Conservation (phyloP, 2,113 vertebrate species). For the Solea solea region DNA sequence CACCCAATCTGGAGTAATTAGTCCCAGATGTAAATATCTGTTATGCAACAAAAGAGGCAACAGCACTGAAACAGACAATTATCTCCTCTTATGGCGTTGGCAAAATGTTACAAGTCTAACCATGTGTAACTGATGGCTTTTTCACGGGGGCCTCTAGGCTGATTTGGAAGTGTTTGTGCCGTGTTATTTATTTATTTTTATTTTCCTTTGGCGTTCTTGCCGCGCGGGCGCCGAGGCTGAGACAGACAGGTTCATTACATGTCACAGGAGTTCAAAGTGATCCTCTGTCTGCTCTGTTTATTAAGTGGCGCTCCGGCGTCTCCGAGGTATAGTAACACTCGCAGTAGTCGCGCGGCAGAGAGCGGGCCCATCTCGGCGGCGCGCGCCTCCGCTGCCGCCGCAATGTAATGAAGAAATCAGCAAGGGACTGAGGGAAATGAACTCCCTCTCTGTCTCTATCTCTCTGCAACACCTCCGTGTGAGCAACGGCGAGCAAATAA, state of each 20-base stretch:
- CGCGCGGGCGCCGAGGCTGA: conserved; percentile 19
- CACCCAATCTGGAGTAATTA: conserved; percentile 72
- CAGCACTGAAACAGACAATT: conserved; percentile 73
- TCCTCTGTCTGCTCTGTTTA: conserved; percentile 77
- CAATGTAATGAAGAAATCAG: conserved; percentile 78
- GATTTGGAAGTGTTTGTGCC: conserved; percentile 29
- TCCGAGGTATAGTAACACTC: conserved; percentile 63
- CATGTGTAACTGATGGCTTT: conserved; percentile 76
- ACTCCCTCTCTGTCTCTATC: conserved; percentile 56
- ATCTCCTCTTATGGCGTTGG: conserved; percentile 70
- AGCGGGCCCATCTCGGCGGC: conserved; percentile 41
- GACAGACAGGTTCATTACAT: conserved; percentile 75
- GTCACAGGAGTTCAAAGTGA: conserved; percentile 77
- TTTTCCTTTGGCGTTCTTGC: conserved; percentile 17
- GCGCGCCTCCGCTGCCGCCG: conserved; percentile 33
- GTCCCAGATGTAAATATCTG: conserved; percentile 77
- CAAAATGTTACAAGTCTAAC: conserved; percentile 55
- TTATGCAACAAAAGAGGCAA: conserved; percentile 71
- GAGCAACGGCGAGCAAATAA: conserved; percentile 66
- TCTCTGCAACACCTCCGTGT: conserved; percentile 62
- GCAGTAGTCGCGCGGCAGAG: conserved; percentile 38
- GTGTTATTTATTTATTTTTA: conserved; percentile 45
- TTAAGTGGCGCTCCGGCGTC: conserved; percentile 73
- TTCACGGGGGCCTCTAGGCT: conserved; percentile 62
- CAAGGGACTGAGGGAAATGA: conserved; percentile 75